Percentiles rank a stretch among this genome's conserved stretches.
phyloP scores from a whole-genome alignment of 2,797 vertebrate genomes.

The Myotis pilosus region DNA sequence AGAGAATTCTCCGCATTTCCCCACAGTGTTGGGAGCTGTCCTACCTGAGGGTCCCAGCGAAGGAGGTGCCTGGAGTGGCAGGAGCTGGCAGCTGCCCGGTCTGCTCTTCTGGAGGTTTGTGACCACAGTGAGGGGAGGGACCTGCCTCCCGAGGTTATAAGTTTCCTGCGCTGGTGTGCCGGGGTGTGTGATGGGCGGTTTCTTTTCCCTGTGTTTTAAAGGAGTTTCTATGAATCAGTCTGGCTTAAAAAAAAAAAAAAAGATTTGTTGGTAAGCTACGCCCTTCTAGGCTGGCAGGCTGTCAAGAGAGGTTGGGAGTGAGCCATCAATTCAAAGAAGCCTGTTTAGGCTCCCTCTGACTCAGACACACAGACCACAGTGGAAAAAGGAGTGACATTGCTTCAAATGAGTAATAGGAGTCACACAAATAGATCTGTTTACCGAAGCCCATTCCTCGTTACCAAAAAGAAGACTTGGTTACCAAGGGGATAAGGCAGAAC shows the following conservation, averaged over 20 bases:
- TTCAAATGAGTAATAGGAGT: slow-evolving; percentile 83
- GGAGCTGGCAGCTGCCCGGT: slow-evolving; percentile 43
- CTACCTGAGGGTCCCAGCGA: slow-evolving; percentile 76
- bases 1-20: background rate
- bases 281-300: slow-evolving; percentile 83
- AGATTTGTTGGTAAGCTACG: slow-evolving; percentile 81
- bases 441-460: slow-evolving; percentile 78
- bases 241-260: slow-evolving; percentile 81
- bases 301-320: slow-evolving; percentile 83
- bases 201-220: slow-evolving; percentile 83
- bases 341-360: slow-evolving; percentile 80
- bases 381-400: slow-evolving; percentile 83
- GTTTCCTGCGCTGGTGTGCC: slow-evolving; percentile 80
- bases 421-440: slow-evolving; percentile 83
- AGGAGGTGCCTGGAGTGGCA: slow-evolving; percentile 18
- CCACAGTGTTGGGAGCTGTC: background rate
- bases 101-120: slow-evolving; percentile 34
- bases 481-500: slow-evolving; percentile 57
- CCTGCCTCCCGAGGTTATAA: slow-evolving; percentile 80
- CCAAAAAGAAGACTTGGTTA: slow-evolving; percentile 69
- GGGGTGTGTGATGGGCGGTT: slow-evolving; percentile 83
- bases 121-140: slow-evolving; percentile 79
- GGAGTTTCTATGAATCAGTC: slow-evolving; percentile 89
- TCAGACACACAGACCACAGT: slow-evolving; percentile 83
- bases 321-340: slow-evolving; percentile 83